phyloP scores from a whole-genome alignment of 2,113 vertebrate genomes.

The Equus przewalskii region DNA sequence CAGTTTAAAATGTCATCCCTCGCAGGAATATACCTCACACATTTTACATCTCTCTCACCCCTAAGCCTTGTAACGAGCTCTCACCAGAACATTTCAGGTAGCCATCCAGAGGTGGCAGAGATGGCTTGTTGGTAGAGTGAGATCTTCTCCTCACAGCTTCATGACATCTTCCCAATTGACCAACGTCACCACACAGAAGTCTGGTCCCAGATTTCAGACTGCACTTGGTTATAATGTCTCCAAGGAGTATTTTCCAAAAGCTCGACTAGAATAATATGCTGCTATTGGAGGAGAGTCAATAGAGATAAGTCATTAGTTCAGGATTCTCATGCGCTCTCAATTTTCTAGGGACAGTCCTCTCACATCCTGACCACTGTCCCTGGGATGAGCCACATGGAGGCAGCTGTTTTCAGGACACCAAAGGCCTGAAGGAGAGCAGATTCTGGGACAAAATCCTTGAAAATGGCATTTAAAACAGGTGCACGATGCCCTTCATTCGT shows the following conservation, averaged over 20 bases:
- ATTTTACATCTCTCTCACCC: not conserved
- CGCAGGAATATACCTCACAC: not conserved
- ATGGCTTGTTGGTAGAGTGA: not conserved
- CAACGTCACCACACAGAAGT: not conserved
- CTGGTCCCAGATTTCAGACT: not conserved
- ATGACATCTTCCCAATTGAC: not conserved
- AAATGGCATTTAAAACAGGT: not conserved
- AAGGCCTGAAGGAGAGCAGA: not conserved
- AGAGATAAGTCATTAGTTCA: not conserved
- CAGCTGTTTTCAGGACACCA: not conserved
- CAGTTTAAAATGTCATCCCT: not conserved
- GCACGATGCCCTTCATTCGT: not conserved
- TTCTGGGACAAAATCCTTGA: not conserved
- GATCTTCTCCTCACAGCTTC: not conserved
- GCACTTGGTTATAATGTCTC: not conserved
- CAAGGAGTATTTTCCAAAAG: not conserved
- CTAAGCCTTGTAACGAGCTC: not conserved
- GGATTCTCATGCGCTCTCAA: not conserved
- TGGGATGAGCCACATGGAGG: not conserved
- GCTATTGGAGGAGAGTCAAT: not conserved
- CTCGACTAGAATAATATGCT: not conserved
- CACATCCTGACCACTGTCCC: not conserved
- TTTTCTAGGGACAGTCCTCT: not conserved
- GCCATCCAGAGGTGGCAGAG: not conserved
- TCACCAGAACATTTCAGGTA: not conserved